Base-by-base conservation (phyloP, 2,113 vertebrate species). In the Sylvia atricapilla region DNA sequence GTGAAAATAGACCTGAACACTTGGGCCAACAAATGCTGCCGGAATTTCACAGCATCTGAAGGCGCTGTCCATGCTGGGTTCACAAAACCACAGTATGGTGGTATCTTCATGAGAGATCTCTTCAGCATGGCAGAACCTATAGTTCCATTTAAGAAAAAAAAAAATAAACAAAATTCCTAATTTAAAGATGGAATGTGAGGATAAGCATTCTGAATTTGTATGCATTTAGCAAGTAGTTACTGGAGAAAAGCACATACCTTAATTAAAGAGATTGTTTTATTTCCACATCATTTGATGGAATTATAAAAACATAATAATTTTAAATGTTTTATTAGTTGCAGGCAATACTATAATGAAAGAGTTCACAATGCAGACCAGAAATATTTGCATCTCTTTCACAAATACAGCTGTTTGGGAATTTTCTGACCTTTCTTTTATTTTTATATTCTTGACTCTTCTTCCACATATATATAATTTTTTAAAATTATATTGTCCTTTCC, bases 321-420 rank as follows among this genome's bases (percentile, higher is more conserved):
- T 15, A 59, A 56, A 25, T 2, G 7, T n/a, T 68, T 79, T 43
- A 30, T 30, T 10, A 16, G 20, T 39, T 64, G 8, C 9, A 37
- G 33, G 3, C 1, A 35, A 22, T 56, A 53, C 3, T 0, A 0
- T 39, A 47, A 19, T 27, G 39, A 28, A 53, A 60, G 27, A 11
- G 10, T 55, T 89, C 15, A 23, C 28, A 1, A 0, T 50, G 31
- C 13, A 70, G 24, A 47, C 20, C 8, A 30, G 23, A 12, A 81
- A 43, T 70, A 49, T 70, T 49, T 66, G 1, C 5, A 56, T 49
- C 13, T 77, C 15, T 13, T 78, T 84, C 10, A 76, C n/a, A 84
- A 63, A 49, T 2, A 0, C 6, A 59, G 10, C 5, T 66, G 1
- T 39, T 49, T 69, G 10, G 50, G 37, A 25, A 10, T 53, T 79